These are phyloP conservation scores for Labroides dimidiatus DNA, from an alignment of 2,797 vertebrate species.

Conservation along the genomic window DNA sequence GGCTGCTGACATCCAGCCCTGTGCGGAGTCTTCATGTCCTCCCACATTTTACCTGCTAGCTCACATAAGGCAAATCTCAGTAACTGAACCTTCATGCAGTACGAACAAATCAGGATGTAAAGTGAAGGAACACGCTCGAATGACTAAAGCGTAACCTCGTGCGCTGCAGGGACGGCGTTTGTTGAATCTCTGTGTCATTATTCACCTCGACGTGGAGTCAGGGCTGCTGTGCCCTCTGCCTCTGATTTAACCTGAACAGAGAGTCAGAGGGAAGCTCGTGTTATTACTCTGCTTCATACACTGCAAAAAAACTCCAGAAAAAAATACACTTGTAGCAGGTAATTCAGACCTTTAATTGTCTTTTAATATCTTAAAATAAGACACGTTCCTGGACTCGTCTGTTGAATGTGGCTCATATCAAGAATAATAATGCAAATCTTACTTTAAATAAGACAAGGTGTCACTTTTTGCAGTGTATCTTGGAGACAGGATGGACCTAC, in stretches of 20 bases:
- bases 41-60: neutral
- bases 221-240: constrained; percentile 26
- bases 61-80: neutral
- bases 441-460: too few species aligned
- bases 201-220: constrained; percentile 36
- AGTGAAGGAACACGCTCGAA: neutral
- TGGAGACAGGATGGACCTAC: constrained; percentile 44
- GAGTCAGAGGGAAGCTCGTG: constrained; percentile 30
- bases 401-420: too few species aligned
- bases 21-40: neutral
- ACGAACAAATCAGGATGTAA: constrained; percentile 5
- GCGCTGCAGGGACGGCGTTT: neutral
- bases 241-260: constrained; percentile 52
- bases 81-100: neutral
- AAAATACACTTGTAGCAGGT: too few species aligned
- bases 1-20: constrained; percentile 34
- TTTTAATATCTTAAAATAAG: too few species aligned
- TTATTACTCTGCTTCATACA: constrained; percentile 31
- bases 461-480: too few species aligned
- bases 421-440: too few species aligned
- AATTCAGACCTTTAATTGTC: too few species aligned
- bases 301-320: too few species aligned
- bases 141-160: neutral
- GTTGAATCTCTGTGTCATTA: constrained; percentile 19
- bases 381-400: too few species aligned